Base-by-base conservation (phyloP, 2,797 vertebrate species). In the Echiichthys vipera region DNA sequence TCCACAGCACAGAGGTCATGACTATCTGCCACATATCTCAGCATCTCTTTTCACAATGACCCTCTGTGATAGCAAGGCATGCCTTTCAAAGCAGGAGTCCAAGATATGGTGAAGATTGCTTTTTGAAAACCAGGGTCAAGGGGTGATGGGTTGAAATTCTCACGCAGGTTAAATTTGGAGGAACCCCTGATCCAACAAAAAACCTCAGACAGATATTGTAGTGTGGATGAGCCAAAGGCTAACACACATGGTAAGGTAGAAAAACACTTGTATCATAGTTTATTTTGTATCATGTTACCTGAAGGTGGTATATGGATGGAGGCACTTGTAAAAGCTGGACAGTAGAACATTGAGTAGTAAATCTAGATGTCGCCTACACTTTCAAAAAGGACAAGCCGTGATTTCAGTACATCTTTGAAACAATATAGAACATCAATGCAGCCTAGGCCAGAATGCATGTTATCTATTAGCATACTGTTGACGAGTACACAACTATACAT, bases 1-100 rank as follows among this genome's bases (percentile, higher is more conserved):
- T 70, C 37, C 22, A 29, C 39, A 42, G 7, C 71, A 37, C 67
- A 74, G 51, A 78, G 37, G 70, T 85, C 67, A 74, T 24, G 30
- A 30, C 54, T 36, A 42, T 54, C 54, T 58, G 64, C 81, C 56
- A 66, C 64, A 51, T 55, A 74, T 53, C 62, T 77, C 46, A 47
- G 67, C 55, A n/a, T 69, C 61, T 63, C 42, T 5, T 5, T 29
- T 47, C 47, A 17, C 20, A 29, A 25, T n/a, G n/a, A 47, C 46
- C 30, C 42, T 62, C n/a, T 36, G 37, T 49, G 42, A 73, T 10
- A 49, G 63, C 49, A 29, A 55, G 7, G 46, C 45, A 34, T 13
- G 22, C 42, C 32, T 39, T n/a, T 18, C 40, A 57, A 42, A 77
- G 46, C 13, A 68, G 37, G 20, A 37, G 22, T 45, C 58, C 2